Evolutionary conservation across 2,888 invertebrate genomes (phyloP), one percentile per base, ranked within the genome.

Genomic region (Ephialtes manifestator): DNA sequence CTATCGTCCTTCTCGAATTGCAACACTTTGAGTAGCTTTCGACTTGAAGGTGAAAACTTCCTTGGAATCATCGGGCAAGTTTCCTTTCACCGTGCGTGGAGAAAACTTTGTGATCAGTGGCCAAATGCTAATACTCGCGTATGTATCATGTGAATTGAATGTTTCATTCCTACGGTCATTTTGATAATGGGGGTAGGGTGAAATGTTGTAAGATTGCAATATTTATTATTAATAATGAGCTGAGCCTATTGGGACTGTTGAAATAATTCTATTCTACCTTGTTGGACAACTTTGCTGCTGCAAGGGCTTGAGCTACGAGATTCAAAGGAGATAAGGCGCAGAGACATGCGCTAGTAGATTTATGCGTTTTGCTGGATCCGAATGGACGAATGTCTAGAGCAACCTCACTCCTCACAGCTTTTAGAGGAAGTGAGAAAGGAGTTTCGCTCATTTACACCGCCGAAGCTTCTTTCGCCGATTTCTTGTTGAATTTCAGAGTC

Each of bases 321-420:
- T 82, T 82, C 71, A 71, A 84, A 84, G 76, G 58, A 77, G 84
- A 74, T 77, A 67, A 76, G 76, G 55, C 79, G 1, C 28, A 1
- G 65, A 10, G 3, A 65, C 63, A 48, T 39, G 55, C 48, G 28
- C 39, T 24, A 70, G 60, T 51, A 31, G 31, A 71, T 72, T 72
- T 67, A 81, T 84, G 80, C 75, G 65, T 80, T 71, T 65, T 58
- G 55, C 58, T 76, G 55, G 65, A 80, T 84, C 67, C 65, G 80
- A 13, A 43, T 31, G 43, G 43, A 67, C 43, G 43, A 13, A 43
- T 13, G 31, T 10, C 35, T 7, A 18, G 39, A 31, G 31, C 39
- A 13, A 2, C 55, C 20, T 11, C 20, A 63, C 63, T 65, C 11
- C n/a, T 39, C 18, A 8, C 11, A 7, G 39, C 39, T 39, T 65